A percentile compares a stretch with the other conserved stretches of the same genome.
Conservation (phyloP, 2,888 invertebrate genomes). For the Nymphalis c-album region DNA sequence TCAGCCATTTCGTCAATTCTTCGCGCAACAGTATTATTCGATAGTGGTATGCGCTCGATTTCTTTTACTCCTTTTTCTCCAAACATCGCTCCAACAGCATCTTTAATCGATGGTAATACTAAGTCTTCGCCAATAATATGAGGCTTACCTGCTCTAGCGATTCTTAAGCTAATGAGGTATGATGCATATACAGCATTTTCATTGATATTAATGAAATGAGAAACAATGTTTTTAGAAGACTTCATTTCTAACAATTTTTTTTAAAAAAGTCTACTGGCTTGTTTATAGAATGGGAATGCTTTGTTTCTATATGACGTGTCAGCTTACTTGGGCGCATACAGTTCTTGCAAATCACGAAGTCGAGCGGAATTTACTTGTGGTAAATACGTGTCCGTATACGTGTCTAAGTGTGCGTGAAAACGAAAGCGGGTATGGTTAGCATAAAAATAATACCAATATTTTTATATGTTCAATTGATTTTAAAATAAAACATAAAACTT, state of each 20-base stretch:
- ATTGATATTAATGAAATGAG: too few species aligned
- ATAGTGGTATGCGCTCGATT: background rate
- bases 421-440: conserved; percentile 4
- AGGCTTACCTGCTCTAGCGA: background rate
- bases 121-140: background rate
- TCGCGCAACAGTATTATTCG: background rate
- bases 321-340: conserved; percentile 22
- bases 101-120: background rate
- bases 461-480: conserved; percentile 6
- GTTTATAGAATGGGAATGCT: background rate
- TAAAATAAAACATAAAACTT: conserved; percentile 5
- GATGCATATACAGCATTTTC: too few species aligned
- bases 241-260: background rate
- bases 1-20: background rate
- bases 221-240: too few species aligned
- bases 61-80: background rate
- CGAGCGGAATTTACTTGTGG: conserved; percentile 3
- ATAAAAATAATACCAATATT: conserved; percentile 6
- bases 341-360: background rate
- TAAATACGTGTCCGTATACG: conserved; percentile 7
- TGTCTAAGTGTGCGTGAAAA: background rate
- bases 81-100: background rate
- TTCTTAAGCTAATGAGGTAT: background rate
- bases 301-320: conserved; percentile 14
- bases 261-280: background rate